Evolutionary conservation across 2,113 vertebrate genomes (phyloP), one percentile per base, ranked within the genome.

Genomic region (Saiga tatarica): DNA sequence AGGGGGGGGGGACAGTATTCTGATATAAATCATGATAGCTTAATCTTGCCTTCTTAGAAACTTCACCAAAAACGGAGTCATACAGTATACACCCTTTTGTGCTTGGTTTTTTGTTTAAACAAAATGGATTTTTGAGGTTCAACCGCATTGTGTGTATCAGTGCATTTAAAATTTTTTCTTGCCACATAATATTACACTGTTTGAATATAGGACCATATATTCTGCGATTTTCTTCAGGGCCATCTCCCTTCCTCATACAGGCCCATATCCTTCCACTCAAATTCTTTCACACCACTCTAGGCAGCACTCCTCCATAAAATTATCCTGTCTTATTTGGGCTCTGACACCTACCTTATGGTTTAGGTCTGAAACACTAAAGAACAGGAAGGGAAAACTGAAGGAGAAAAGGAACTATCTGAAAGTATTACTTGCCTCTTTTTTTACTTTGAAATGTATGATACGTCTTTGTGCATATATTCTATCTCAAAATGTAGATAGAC

Each of bases 371-470:
- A 42, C 82, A 81, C 5, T 82, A 33, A 17, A 45, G 21, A 91
- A 30, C 42, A 6, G 3, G 30, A 87, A 81, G 74, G 23, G 12
- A 87, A 87, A 52, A 26, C 16, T 53, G 52, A 94, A n/a, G 45
- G 8, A 79, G 50, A n/a, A 55, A 36, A 16, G 47, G 16, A 30
- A 53, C 42, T 15, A 8, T 16, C 10, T 85, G 33, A 89, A 79
- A 19, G 39, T 19, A 50, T 6, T 3, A 78, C 15, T 78, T 96
- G 23, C 23, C 13, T 96, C 71, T 87, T 62, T 36, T 89, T 85
- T 85, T 96, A 47, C 13, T 85, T 78, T 78, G 57, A 64, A 85
- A 64, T 39, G 28, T 85, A 15, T 89, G n/a, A 53, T 59, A 45
- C 2, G 5, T 45, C 3, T 82, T 28, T 78, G 42, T 85, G 1